Evolutionary conservation across 2,113 vertebrate species (phyloP).

Genomic region (Neotoma lepida): DNA sequence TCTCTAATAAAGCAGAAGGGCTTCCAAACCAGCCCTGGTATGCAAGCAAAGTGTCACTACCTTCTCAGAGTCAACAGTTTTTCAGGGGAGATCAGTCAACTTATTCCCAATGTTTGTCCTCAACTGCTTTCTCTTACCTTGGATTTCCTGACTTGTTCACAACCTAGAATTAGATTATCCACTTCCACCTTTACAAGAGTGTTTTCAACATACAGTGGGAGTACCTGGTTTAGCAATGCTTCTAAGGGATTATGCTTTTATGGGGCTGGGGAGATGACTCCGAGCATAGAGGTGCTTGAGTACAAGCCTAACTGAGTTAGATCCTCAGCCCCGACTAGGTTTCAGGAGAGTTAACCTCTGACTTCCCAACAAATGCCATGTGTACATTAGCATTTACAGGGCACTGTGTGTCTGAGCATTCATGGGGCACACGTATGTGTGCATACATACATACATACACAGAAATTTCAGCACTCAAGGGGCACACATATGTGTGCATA

Average conservation of each 20-base stretch:
- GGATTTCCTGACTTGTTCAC: slow-evolving; percentile 65
- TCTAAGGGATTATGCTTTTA: neutral
- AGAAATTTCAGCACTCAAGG: neutral
- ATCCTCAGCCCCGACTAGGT: neutral
- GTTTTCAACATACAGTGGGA: slow-evolving; percentile 29
- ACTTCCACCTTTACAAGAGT: neutral
- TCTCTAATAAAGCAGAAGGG: slow-evolving; percentile 69
- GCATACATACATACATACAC: too few species aligned
- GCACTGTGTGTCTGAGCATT: neutral
- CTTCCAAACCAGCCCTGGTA: slow-evolving; percentile 68
- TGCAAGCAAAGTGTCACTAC: slow-evolving; percentile 54
- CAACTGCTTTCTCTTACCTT: slow-evolving; percentile 56
- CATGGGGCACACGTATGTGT: too few species aligned
- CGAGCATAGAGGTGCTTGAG: too few species aligned
- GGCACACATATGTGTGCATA: neutral
- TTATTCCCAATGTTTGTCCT: slow-evolving; percentile 31
- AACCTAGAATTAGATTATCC: slow-evolving; percentile 72
- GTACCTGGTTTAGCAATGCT: slow-evolving; percentile 25
- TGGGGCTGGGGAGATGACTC: neutral
- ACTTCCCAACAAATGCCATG: neutral
- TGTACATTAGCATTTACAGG: neutral
- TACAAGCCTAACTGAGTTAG: neutral
- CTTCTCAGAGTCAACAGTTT: slow-evolving; percentile 65
- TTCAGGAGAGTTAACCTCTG: neutral
- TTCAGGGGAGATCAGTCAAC: slow-evolving; percentile 61